Base-by-base conservation (phyloP, 30 jellyfish, hydroid and myxozoan genomes). In the Euphysa ruthae region DNA sequence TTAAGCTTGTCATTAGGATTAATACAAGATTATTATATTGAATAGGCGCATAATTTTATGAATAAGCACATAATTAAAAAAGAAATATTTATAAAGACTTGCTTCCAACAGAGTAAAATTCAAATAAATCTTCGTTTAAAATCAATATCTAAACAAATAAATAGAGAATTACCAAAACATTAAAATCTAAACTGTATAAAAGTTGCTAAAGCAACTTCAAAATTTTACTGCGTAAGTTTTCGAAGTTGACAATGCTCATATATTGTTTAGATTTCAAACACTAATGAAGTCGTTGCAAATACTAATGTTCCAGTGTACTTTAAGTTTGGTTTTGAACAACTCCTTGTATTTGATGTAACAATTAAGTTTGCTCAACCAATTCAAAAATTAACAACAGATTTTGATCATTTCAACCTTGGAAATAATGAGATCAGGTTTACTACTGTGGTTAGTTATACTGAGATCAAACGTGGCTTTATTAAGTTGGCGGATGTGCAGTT, bases 221-320 rank as follows among this genome's bases (percentile, higher is more conserved):
- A 52, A n/a, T n/a, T n/a, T n/a, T n/a, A n/a, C n/a, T n/a, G n/a
- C n/a, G 14, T 6, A 5, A 61, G 63, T 61, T 4, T 16, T 18
- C 34, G 27, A 30, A 4, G 74, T 60, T 14, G n/a, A 31, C 0
- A 0, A 15, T n/a, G n/a, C n/a, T n/a, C n/a, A n/a, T n/a, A n/a
- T n/a, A n/a, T n/a, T n/a, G 63, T 10, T 32, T 14, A 35, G 27
- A 18, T 14, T n/a, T 4, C 74, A 25, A 1, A 25, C 27, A 30
- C 52, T 38, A 38, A 20, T 23, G 61, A 4, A 4, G 18, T 29
- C 31, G 74, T 27, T 14, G 24, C n/a, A 25, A 49, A 15, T 29
- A 44, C 61, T 3, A 57, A 66, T 10, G 88, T 90, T 4, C 95
- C 98, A 0, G 91, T 90, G 4, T 80, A 81, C 62, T 82, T 73